Conservation (phyloP, 1,140 invertebrate species). For the Ostrea edulis region DNA sequence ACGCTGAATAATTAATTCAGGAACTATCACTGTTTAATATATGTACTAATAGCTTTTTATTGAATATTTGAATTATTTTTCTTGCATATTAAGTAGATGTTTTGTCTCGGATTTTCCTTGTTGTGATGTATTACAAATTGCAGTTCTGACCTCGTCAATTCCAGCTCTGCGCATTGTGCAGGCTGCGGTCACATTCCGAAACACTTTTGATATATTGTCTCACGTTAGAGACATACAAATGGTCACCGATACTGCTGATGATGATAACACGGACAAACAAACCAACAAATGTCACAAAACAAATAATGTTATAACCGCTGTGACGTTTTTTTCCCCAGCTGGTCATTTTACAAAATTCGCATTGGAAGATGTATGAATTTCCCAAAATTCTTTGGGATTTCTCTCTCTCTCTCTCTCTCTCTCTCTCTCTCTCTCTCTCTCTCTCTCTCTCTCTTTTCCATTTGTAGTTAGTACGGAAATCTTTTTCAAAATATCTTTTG, state of each 20-base stretch:
- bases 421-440: not conserved
- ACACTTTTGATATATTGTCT: not conserved
- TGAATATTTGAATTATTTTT: not conserved
- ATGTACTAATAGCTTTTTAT: not conserved
- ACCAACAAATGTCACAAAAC: no score
- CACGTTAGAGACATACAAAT: not conserved
- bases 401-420: not conserved
- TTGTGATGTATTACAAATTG: conserved; percentile 1
- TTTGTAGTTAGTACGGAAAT: not conserved
- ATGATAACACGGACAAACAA: not conserved
- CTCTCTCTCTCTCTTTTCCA: not conserved
- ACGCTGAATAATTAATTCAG: no score
- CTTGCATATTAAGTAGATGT: not conserved
- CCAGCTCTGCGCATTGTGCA: not conserved
- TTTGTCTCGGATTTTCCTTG: not conserved
- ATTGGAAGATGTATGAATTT: no score
- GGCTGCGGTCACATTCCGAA: not conserved
- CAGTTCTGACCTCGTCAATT: not conserved
- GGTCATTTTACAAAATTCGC: no score
- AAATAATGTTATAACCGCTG: no score
- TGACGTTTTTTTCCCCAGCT: no score
- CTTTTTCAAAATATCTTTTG: not conserved
- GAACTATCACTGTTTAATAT: not conserved
- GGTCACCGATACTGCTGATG: not conserved
- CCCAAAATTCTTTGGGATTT: no score